Conservation (phyloP, 2,797 vertebrate species). For the Melanotaenia boesemani region DNA sequence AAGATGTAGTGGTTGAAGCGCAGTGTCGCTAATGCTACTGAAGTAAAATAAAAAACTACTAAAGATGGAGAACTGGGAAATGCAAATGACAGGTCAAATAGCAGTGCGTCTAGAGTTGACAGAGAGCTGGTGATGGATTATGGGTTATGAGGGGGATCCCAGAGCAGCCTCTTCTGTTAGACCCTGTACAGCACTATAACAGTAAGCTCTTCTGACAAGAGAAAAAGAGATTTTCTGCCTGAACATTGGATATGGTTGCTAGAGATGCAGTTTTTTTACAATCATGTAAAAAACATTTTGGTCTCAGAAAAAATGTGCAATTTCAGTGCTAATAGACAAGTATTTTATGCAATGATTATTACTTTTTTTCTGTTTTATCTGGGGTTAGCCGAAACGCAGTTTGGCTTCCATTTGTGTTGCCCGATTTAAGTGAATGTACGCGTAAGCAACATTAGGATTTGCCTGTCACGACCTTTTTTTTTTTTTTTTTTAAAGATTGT, state of each 20-base stretch:
- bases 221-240: not conserved
- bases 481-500: not conserved
- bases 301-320: not conserved
- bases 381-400: not conserved
- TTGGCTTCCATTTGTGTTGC: not conserved
- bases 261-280: not conserved
- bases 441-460: not conserved
- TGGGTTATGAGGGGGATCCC: constrained; percentile 80
- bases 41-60: constrained; percentile 30
- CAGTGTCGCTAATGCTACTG: constrained; percentile 15
- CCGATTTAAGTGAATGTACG: not conserved
- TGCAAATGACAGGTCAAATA: constrained; percentile 62
- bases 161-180: constrained; percentile 82
- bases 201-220: not conserved
- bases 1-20: constrained; percentile 34
- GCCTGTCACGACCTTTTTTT: not conserved
- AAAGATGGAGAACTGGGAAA: constrained; percentile 55
- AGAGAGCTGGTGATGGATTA: constrained; percentile 76
- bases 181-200: constrained; percentile 23
- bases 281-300: not conserved
- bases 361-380: not conserved
- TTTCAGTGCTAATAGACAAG: not conserved
- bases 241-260: not conserved
- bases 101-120: constrained; percentile 62
- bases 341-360: not conserved